Evolutionary conservation across 1,140 invertebrate species (phyloP).

Genomic region (Neotoxoptera formosana): DNA sequence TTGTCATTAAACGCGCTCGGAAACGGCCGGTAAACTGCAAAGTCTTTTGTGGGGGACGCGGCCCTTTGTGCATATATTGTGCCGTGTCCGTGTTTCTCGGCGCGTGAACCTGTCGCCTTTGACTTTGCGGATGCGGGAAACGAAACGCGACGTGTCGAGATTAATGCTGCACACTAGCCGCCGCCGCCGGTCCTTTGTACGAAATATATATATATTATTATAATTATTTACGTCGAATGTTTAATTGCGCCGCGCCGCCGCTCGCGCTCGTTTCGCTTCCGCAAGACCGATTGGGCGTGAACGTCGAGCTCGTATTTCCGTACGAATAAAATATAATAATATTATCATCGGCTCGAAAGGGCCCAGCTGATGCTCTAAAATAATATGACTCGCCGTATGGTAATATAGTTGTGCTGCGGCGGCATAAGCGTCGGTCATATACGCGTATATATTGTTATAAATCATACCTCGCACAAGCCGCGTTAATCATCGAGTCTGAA

Average conservation of each 20-base stretch:
- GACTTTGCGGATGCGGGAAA: neutral
- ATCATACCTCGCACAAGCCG: neutral
- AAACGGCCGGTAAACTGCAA: neutral
- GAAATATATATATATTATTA: neutral
- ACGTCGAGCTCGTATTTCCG: neutral
- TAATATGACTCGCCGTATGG: neutral
- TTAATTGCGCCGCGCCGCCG: neutral
- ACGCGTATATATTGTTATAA: neutral
- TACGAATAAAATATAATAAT: neutral
- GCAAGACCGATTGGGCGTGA: neutral
- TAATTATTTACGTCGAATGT: neutral
- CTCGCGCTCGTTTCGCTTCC: neutral
- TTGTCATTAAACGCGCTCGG: neutral
- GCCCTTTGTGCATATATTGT: neutral
- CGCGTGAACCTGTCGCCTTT: neutral
- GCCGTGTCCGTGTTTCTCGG: neutral
- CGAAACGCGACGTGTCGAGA: neutral
- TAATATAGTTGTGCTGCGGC: neutral
- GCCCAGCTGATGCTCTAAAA: neutral
- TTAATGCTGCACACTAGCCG: no score
- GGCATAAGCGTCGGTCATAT: neutral
- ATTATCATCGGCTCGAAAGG: neutral
- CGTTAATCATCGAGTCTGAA: constrained; percentile 37
- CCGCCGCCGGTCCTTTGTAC: neutral
- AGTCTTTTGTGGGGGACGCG: neutral